Evolutionary conservation across 2,113 vertebrate species (phyloP).

Genomic region (Antennarius striatus): DNA sequence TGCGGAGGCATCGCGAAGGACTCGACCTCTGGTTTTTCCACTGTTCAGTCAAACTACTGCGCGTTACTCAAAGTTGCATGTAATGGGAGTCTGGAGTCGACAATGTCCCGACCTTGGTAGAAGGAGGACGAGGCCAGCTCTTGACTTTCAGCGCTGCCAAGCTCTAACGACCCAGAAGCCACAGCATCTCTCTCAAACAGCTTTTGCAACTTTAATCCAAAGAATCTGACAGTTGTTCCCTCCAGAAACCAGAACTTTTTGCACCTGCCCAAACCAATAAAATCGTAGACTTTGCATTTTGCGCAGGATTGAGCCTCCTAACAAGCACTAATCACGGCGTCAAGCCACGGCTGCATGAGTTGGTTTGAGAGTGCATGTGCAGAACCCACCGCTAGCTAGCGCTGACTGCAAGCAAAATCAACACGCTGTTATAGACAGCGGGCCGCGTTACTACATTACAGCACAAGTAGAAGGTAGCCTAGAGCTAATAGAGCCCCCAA

Average conservation of each 20-base stretch:
- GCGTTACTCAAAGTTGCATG: constrained; percentile 40
- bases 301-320: constrained; percentile 54
- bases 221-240: constrained; percentile 37
- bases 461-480: constrained; percentile 24
- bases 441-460: too few species aligned
- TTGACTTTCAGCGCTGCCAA: constrained; percentile 27
- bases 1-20: constrained; percentile 26
- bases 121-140: constrained; percentile 18
- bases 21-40: constrained; percentile 55
- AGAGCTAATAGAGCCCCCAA: constrained; percentile 42
- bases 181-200: constrained; percentile 32
- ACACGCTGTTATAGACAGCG: constrained; percentile 10
- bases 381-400: constrained; percentile 36
- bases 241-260: constrained; percentile 47
- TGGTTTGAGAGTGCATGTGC: constrained; percentile 68
- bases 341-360: constrained; percentile 64
- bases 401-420: constrained; percentile 32
- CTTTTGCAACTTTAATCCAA: constrained; percentile 47
- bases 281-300: constrained; percentile 41
- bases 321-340: constrained; percentile 67
- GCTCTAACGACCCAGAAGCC: constrained; percentile 32
- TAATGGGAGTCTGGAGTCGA: constrained; percentile 38
- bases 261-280: constrained; percentile 51
- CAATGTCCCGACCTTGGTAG: constrained; percentile 45
- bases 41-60: constrained; percentile 41